Conservation (phyloP, 2,888 invertebrate genomes). For the Achlya flavicornis region DNA sequence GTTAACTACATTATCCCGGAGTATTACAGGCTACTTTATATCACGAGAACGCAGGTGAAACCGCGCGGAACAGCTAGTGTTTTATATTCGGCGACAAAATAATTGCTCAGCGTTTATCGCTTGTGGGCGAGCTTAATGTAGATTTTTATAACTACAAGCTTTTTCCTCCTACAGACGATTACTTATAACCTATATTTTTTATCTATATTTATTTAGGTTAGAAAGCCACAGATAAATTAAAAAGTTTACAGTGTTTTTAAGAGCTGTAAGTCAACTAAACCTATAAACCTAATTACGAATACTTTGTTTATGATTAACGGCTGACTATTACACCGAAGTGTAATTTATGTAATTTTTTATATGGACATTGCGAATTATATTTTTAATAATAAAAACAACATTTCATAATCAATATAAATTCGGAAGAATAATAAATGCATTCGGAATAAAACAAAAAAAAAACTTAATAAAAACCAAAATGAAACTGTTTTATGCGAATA, state of each 20-base stretch:
- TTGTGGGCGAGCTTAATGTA: too few relatives aligned
- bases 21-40: too few relatives aligned
- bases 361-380: not conserved
- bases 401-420: not conserved
- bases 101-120: too few relatives aligned
- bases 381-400: not conserved
- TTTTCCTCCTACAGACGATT: not conserved
- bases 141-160: too few relatives aligned
- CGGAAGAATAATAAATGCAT: not conserved
- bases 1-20: too few relatives aligned
- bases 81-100: too few relatives aligned
- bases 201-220: not conserved
- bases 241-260: constrained; percentile 45
- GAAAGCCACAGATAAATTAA: constrained; percentile 21
- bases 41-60: too few relatives aligned
- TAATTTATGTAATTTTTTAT: constrained; percentile 2
- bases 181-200: too few relatives aligned
- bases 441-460: constrained; percentile 14
- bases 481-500: constrained; percentile 12
- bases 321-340: constrained; percentile 47
- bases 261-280: constrained; percentile 31
- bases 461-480: constrained; percentile 20
- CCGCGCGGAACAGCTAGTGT: too few relatives aligned
- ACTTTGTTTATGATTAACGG: constrained; percentile 31
- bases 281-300: constrained; percentile 61